Evolutionary conservation across 2,113 vertebrate species (phyloP), one percentile per base, ranked within the genome.

Genomic region (Scytalopus superciliaris): DNA sequence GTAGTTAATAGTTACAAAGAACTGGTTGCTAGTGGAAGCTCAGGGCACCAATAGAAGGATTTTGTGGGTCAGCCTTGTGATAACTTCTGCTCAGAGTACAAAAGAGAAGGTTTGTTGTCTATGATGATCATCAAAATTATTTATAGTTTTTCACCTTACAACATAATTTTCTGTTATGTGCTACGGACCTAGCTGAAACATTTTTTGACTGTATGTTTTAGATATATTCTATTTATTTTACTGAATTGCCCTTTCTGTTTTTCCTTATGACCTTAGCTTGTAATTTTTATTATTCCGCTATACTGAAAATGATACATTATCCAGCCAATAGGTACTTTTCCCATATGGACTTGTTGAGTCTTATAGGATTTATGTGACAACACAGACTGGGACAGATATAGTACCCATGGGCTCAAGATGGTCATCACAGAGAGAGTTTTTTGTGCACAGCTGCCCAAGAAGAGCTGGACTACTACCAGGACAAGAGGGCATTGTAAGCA

Each of bases 401-500:
- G 7, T 16, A 74, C 8, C n/a, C 50, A 55, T 47, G 40, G 53
- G 12, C 9, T 79, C 24, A 76, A n/a, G 5, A 3, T 31, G 55
- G 52, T 59, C 42, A 68, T n/a, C 14, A 35, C 19, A 64, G 39
- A 31, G 23, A 13, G 35, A 27, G 2, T 0, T 30, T 84, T 73
- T 40, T 44, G 30, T 39, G 27, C 47, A 70, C 33, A 62, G 25
- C 10, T 63, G 35, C 49, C 47, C 28, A n/a, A 90, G 25, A 21
- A 53, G 2, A 72, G 19, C 8, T 92, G 28, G 13, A 73, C 2
- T 3, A 28, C n/a, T 63, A 1, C 4, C 0, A 1, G 16, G 11
- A 9, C 64, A 56, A 59, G 37, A 30, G 12, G 24, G 6, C 75
- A 33, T 11, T 72, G 18, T 22, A 76, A 86, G 23, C 22, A 72